Evolutionary conservation across 2,113 vertebrate genomes (phyloP).

Genomic region (Sturnus vulgaris): DNA sequence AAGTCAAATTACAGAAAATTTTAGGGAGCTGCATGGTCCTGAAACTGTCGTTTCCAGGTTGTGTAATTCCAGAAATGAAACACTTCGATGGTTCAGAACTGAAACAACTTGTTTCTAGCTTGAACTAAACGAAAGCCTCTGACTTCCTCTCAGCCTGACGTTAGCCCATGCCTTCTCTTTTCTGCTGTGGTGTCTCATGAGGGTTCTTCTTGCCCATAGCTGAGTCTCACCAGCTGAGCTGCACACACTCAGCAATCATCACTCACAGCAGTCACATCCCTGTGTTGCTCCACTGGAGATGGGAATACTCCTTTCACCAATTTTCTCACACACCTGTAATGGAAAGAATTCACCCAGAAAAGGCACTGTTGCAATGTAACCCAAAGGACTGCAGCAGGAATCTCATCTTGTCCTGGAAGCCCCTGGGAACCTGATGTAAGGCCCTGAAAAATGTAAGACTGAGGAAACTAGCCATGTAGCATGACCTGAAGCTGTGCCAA

Average conservation of each 20-base stretch:
- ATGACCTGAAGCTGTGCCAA: not conserved
- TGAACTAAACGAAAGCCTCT: not conserved
- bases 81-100: not conserved
- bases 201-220: not conserved
- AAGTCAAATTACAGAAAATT: not conserved
- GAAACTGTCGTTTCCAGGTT: not conserved
- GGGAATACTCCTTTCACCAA: not conserved
- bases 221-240: not conserved
- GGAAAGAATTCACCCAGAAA: not conserved
- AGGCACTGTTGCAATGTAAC: not conserved
- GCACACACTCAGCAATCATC: no score
- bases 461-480: not conserved
- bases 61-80: not conserved
- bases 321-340: not conserved
- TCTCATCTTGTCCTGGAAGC: not conserved
- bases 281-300: accelerated
- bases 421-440: not conserved
- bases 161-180: not conserved
- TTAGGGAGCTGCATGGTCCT: not conserved
- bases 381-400: not conserved
- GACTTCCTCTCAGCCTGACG: not conserved
- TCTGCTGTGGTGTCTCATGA: not conserved
- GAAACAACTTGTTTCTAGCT: not conserved
- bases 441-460: not conserved
- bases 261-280: not conserved